Base-by-base conservation (phyloP, 2,113 vertebrate species). In the Xenopus laevis region DNA sequence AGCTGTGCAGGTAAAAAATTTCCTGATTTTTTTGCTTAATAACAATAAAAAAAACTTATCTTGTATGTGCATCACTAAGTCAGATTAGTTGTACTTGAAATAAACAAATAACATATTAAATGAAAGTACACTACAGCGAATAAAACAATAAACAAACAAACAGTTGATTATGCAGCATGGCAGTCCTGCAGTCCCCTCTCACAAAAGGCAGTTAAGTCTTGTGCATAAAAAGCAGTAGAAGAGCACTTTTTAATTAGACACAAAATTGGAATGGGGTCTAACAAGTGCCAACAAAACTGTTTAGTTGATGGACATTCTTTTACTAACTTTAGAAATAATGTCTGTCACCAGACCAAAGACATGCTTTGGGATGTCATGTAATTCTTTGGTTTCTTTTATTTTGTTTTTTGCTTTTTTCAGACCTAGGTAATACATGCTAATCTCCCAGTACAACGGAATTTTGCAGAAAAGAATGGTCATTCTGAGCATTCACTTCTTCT, bases 291-390 rank as follows among this genome's bases (percentile, higher is more conserved):
- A 89, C 87, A 84, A 87, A 80, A 84, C 79, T 70, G 80, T 85
- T 87, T 87, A 79, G 81, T 79, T 84, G 79, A 82, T 80, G 81
- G 78, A 78, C 83, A 83, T 84, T 84, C 79, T 86, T 85, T 84
- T 79, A 85, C 82, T 79, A 85, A 89, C 82, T 86, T 89, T 86
- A 86, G 83, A 86, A 83, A 83, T 87, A 88, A 85, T 87, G 88
- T 75, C 85, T 86, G 84, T 85, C 89, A 80, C 53, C 74, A 80
- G 67, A 81, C 82, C 80, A 85, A 84, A 71, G 78, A 83, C 74
- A 62, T 78, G 79, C 81, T 83, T 80, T 86, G 30, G 79, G 70
- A 83, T 72, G 81, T 82, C 84, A 85, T 75, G 85, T 83, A 82
- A 83, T 86, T 86, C 79, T 53, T 81, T 86, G 84, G 83, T 84